phyloP scores from a whole-genome alignment of 1,140 invertebrate genomes.

The Neuroterus valhalla region DNA sequence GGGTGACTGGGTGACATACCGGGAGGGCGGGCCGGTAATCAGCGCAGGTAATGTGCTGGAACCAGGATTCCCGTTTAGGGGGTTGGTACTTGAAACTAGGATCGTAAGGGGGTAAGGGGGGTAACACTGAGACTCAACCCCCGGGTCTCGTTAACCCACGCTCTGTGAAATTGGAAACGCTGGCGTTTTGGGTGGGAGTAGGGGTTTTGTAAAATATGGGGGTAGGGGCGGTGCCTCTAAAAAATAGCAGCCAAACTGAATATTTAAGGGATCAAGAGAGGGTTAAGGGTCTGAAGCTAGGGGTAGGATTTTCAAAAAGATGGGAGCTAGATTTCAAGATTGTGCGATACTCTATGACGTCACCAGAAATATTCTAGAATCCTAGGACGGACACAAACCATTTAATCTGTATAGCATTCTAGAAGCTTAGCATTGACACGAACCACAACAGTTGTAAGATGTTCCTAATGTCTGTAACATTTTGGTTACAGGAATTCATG shows the following conservation, averaged over 20 bases:
- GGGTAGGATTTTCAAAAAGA: too few species aligned
- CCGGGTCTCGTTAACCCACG: conserved; percentile 72
- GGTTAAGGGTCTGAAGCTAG: too few species aligned
- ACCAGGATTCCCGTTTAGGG: conserved; percentile 61
- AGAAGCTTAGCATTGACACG: too few species aligned
- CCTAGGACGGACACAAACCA: too few species aligned
- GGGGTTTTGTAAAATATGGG: conserved; percentile 31
- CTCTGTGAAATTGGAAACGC: conserved; percentile 74
- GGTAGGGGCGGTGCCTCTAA: conserved; percentile 34
- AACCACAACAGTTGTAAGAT: too few species aligned
- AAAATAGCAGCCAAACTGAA: neutral
- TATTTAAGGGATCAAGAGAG: too few species aligned
- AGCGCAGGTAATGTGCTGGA: conserved; percentile 73
- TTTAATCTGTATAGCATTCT: too few species aligned
- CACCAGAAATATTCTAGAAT: too few species aligned
- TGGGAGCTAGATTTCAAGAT: too few species aligned
- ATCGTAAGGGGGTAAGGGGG: conserved; percentile 22
- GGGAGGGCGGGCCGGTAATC: conserved; percentile 67
- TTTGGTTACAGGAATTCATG: too few species aligned
- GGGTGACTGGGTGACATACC: conserved; percentile 69
- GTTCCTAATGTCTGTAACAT: too few species aligned
- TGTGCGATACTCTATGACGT: too few species aligned
- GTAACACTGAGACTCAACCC: conserved; percentile 54
- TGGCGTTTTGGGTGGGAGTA: conserved; percentile 5
- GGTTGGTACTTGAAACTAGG: conserved; percentile 41